Conservation (phyloP, 2,888 invertebrate genomes). For the Prosopocoilus inquinatus region DNA sequence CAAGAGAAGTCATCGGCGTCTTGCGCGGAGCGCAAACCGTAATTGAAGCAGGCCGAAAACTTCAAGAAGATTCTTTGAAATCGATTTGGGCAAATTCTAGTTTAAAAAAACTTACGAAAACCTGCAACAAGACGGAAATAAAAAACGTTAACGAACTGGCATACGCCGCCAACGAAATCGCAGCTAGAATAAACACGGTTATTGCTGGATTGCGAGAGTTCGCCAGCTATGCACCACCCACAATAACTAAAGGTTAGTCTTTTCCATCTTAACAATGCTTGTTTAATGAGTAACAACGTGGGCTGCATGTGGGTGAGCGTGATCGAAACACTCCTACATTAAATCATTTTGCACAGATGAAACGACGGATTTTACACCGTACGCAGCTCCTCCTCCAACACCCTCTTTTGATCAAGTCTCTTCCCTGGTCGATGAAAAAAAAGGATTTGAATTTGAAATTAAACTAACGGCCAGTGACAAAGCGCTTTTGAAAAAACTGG, state of each 20-base stretch:
- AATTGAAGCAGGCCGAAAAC: constrained; percentile 62
- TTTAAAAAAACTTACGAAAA: constrained; percentile 52
- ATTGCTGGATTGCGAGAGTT: constrained; percentile 69
- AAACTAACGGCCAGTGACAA: constrained; percentile 54
- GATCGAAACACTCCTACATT: no score
- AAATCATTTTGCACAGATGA: no score
- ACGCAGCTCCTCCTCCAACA: not conserved
- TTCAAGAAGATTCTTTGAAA: constrained; percentile 63
- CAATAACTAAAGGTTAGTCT: constrained; percentile 13
- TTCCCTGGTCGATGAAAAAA: constrained; percentile 26
- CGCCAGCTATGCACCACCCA: constrained; percentile 40
- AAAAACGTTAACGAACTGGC: constrained; percentile 13
- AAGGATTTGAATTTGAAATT: constrained; percentile 45
- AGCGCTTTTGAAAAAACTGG: constrained; percentile 51
- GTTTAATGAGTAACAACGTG: constrained; percentile 7
- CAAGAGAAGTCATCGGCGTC: constrained; percentile 65
- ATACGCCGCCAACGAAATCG: constrained; percentile 18
- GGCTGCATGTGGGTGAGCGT: not conserved
- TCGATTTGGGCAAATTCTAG: constrained; percentile 70
- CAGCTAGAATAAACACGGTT: constrained; percentile 62
- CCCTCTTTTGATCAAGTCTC: not conserved
- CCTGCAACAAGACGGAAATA: constrained; percentile 5
- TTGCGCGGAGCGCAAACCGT: constrained; percentile 69
- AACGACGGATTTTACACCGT: no score
- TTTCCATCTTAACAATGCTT: constrained; percentile 6